Percentiles rank a stretch among this genome's conserved stretches.
Evolutionary conservation across 1,140 invertebrate genomes (phyloP).

Genomic region (Drosophila subpulchrella): DNA sequence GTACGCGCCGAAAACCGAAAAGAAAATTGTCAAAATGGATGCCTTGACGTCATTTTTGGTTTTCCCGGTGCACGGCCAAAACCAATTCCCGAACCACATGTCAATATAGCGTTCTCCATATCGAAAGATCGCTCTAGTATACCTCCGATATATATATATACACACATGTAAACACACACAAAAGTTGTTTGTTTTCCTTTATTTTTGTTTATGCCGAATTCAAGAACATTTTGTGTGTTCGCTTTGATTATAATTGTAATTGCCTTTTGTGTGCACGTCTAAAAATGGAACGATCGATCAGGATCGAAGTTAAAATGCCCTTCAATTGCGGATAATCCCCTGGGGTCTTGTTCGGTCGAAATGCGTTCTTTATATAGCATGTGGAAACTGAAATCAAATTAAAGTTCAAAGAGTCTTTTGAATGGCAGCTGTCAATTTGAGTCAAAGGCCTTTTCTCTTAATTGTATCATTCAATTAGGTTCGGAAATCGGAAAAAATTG

Average conservation of each 20-base stretch:
- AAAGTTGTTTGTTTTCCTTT: slow-evolving; percentile 64
- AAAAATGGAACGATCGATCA: slow-evolving; percentile 37
- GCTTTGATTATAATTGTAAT: slow-evolving; percentile 62
- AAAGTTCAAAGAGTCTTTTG: slow-evolving; percentile 29
- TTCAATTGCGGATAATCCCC: slow-evolving; percentile 13
- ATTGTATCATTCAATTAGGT: not conserved
- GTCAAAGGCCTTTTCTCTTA: not conserved
- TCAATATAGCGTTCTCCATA: slow-evolving; percentile 75
- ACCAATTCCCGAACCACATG: slow-evolving; percentile 55
- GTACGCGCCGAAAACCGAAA: slow-evolving; percentile 6
- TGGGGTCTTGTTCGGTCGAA: slow-evolving; percentile 8
- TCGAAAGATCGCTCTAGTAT: slow-evolving; percentile 41
- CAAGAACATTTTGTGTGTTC: slow-evolving; percentile 51
- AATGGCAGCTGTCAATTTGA: not conserved
- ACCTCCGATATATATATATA: slow-evolving; percentile 11
- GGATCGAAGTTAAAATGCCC: slow-evolving; percentile 37
- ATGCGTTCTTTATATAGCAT: slow-evolving; percentile 3
- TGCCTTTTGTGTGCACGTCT: slow-evolving; percentile 35
- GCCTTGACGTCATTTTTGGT: slow-evolving; percentile 70
- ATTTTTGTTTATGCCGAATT: slow-evolving; percentile 76
- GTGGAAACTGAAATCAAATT: slow-evolving; percentile 11
- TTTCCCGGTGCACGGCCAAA: slow-evolving; percentile 22
- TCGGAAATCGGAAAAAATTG: no score
- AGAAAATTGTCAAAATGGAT: slow-evolving; percentile 73
- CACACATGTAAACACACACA: slow-evolving; percentile 17